Evolutionary conservation across 2,888 invertebrate genomes (phyloP).

Genomic region (Lutraria lutraria): DNA sequence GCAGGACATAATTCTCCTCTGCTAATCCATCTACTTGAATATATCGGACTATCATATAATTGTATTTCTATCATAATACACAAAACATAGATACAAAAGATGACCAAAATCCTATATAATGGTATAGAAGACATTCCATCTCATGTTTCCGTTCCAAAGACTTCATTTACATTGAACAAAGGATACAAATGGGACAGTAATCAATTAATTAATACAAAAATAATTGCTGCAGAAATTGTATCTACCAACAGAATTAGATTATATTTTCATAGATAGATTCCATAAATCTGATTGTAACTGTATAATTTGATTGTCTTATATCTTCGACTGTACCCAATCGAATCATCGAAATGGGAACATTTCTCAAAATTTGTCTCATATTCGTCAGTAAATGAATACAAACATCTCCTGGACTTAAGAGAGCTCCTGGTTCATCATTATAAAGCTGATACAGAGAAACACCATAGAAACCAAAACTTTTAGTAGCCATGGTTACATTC

Average conservation of each 20-base stretch:
- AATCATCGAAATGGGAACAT: conserved; percentile 32
- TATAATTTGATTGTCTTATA: conserved; percentile 40
- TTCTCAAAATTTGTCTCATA: conserved; percentile 38
- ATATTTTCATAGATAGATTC: conserved; percentile 34
- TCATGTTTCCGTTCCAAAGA: background rate
- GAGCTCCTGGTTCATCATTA: background rate
- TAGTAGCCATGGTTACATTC: no score
- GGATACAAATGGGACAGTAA: conserved; percentile 11
- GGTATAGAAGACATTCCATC: background rate
- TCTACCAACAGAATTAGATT: conserved; percentile 30
- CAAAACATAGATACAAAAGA: background rate
- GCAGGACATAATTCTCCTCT: no score
- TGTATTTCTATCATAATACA: background rate
- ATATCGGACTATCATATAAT: no score
- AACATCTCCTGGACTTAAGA: background rate
- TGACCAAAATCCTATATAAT: background rate
- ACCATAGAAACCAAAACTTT: background rate
- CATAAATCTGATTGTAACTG: conserved; percentile 37
- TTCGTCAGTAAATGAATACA: conserved; percentile 11
- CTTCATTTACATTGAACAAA: conserved; percentile 1
- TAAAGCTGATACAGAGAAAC: background rate
- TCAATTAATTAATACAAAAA: conserved; percentile 36
- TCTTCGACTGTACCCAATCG: conserved; percentile 33
- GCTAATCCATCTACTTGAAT: no score
- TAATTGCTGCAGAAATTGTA: conserved; percentile 35